phyloP scores from a whole-genome alignment of 2,113 vertebrate genomes.

The Vidua chalybeata region DNA sequence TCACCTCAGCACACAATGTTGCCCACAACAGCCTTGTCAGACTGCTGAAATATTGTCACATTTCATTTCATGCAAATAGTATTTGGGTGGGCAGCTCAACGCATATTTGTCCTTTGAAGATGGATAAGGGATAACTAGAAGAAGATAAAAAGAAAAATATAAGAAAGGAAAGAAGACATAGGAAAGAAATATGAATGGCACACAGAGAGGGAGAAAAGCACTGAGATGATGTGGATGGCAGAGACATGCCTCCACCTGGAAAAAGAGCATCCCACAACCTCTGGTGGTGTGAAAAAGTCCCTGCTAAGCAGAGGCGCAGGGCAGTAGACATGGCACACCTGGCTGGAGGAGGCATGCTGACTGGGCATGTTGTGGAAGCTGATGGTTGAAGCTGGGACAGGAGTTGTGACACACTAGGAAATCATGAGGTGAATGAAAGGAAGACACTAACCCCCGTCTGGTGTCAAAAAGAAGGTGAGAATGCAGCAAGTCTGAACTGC shows the following conservation, averaged over 20 bases:
- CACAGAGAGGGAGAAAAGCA: neutral
- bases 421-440: neutral
- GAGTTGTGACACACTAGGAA: neutral
- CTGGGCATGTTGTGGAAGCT: rapidly evolving
- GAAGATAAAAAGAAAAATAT: neutral
- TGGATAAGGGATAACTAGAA: neutral
- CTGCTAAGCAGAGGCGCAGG: neutral
- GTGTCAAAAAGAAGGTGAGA: neutral
- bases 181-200: neutral
- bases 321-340: neutral
- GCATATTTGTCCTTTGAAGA: neutral
- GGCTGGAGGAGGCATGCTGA: neutral
- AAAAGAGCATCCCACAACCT: neutral
- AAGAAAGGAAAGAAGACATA: neutral
- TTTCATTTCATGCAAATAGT: neutral
- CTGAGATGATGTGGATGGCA: neutral
- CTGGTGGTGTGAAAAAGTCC: neutral
- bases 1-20: neutral
- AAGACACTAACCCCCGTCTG: neutral
- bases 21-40: neutral
- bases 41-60: neutral
- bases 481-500: neutral
- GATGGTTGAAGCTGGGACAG: neutral
- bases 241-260: rapidly evolving
- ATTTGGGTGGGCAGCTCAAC: neutral